Base-by-base conservation (phyloP, 2,797 vertebrate genomes). In the Xenopus petersii region DNA sequence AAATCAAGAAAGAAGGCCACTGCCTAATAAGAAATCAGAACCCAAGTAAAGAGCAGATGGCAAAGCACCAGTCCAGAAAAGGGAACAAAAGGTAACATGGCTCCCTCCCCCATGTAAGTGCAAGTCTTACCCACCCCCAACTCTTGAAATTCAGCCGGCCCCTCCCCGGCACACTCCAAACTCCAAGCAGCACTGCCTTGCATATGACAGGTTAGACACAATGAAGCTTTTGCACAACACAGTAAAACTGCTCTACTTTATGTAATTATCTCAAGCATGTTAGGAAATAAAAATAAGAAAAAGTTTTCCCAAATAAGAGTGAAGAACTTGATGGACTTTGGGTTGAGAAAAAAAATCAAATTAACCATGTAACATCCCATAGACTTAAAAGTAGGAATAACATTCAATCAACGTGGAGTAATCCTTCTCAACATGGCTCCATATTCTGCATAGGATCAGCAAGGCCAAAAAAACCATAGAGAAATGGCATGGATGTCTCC, bases 41-140 rank as follows among this genome's bases (percentile, higher is more conserved):
- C 13, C 15, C 13, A 56, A 56, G 16, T 56, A 10, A 56, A 8
- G 9, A 12, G 63, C 61, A 26, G 73, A 5, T 74, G 36, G 67
- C 26, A 63, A 36, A 24, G 26, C 30, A 63, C 10, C 30, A 33
- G 61, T 15, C 33, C 26, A 63, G 61, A 63, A 63, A 78, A 63
- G 36, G 77, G 62, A 82, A 61, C 24, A 82, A 73, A 5, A 75
- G 62, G 64, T 51, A 70, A 12, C 0, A 1, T 46, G 47, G 75
- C 24, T 59, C 5, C 0, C 12, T 8, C 12, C 81, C 61, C 61
- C 26, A 63, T 63, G 10, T 42, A 42, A 42, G 36, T 42, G 55
- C 55, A 56, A 56, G 16, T 56, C 55, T 56, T 63, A 10, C 61
- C 61, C 61, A 46, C 54, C 74, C 55, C 63, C 73, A 74, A 8